Percentiles rank a stretch among this genome's conserved stretches.
Conservation (phyloP, 2,888 invertebrate species). For the Merodon equestris region DNA sequence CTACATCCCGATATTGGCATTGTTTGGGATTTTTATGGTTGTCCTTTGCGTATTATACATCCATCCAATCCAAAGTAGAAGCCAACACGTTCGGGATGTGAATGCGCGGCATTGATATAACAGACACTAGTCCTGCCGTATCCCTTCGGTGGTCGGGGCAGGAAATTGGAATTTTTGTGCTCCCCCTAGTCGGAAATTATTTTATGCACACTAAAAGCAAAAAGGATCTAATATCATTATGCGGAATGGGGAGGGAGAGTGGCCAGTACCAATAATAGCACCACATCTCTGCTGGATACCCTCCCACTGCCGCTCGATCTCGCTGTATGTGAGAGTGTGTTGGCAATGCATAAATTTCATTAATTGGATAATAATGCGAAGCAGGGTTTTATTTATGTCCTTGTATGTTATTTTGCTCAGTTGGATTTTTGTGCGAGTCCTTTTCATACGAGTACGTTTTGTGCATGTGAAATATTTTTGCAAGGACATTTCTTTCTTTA, state of each 20-base stretch:
- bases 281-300: conserved; percentile 17
- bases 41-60: conserved; percentile 19
- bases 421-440: conserved; percentile 34
- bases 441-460: not conserved
- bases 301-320: too few species aligned
- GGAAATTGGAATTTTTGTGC: conserved; percentile 53
- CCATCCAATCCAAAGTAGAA: not conserved
- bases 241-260: not conserved
- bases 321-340: not conserved
- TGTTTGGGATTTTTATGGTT: conserved; percentile 44
- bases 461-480: conserved; percentile 39
- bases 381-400: conserved; percentile 68
- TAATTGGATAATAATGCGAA: conserved; percentile 69
- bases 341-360: conserved; percentile 68
- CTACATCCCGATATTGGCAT: conserved; percentile 62
- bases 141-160: not conserved
- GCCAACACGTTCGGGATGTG: not conserved
- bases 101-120: not conserved
- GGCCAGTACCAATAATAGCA: too few species aligned
- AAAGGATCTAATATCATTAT: conserved; percentile 65
- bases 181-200: conserved; percentile 40
- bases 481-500: conserved; percentile 33
- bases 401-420: conserved; percentile 54
- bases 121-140: not conserved
- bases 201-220: conserved; percentile 41